phyloP scores from a whole-genome alignment of 2,888 invertebrate species.

The Matsumyia berberina region DNA sequence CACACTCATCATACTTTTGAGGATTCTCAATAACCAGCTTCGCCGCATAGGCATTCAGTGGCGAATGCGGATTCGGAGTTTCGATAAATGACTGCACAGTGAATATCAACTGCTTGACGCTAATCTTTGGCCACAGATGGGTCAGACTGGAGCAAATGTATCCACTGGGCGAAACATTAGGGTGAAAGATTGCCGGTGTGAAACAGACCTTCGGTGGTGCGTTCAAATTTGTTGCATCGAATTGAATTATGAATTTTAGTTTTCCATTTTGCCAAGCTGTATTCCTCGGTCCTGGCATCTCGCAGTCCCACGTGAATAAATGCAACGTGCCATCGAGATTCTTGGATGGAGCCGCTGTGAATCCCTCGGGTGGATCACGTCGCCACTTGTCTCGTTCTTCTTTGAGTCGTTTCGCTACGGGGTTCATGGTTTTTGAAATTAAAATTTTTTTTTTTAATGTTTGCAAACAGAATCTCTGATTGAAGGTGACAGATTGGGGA shows the following conservation, averaged over 20 bases:
- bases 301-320: not conserved
- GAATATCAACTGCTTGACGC: conserved; percentile 61
- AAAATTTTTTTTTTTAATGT: not conserved
- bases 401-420: conserved; percentile 27
- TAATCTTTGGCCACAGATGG: conserved; percentile 16
- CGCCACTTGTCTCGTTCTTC: conserved; percentile 62
- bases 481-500: too few species aligned
- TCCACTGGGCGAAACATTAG: conserved; percentile 51
- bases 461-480: too few species aligned
- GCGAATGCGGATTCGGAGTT: conserved; percentile 38
- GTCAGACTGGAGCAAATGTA: conserved; percentile 41
- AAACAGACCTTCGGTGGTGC: not conserved
- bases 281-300: too few species aligned
- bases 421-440: conserved; percentile 48
- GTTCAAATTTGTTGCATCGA: not conserved
- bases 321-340: conserved; percentile 55
- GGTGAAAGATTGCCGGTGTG: conserved; percentile 61
- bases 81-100: conserved; percentile 62
- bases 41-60: conserved; percentile 35
- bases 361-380: conserved; percentile 49
- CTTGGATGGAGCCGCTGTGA: conserved; percentile 30
- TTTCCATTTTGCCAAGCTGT: too few species aligned
- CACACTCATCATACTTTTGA: conserved; percentile 34
- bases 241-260: too few species aligned
- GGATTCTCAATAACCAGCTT: conserved; percentile 14